A percentile compares a stretch with the other conserved stretches of the same genome.
Conservation (phyloP, 2,797 vertebrate species). For the Danio choprae region DNA sequence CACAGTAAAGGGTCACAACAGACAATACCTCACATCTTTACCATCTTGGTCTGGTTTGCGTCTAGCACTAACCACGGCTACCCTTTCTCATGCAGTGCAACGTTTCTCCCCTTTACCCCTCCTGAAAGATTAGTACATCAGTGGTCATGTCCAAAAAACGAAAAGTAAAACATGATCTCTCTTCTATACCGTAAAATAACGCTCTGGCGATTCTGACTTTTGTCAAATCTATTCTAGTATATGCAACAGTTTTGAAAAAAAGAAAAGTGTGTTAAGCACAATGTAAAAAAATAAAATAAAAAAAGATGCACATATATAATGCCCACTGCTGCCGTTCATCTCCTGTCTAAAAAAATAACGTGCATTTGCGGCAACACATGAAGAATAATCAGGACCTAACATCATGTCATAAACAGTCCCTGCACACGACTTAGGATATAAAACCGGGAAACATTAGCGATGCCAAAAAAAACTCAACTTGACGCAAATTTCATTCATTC, state of each 20-base stretch:
- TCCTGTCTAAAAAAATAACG: slow-evolving; percentile 18
- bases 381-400: slow-evolving; percentile 20
- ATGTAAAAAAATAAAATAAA: slow-evolving; percentile 26
- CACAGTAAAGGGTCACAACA: slow-evolving; percentile 57
- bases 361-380: slow-evolving; percentile 6
- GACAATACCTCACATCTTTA: slow-evolving; percentile 62
- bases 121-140: slow-evolving; percentile 62
- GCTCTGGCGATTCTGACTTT: slow-evolving; percentile 5
- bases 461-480: background rate
- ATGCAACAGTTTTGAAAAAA: slow-evolving; percentile 7
- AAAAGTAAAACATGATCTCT: slow-evolving; percentile 44
- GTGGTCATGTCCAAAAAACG: slow-evolving; percentile 54
- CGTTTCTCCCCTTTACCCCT: slow-evolving; percentile 46
- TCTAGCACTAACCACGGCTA: slow-evolving; percentile 58
- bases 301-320: slow-evolving; percentile 15
- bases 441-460: background rate
- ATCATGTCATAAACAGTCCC: background rate
- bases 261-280: background rate
- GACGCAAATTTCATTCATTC: background rate
- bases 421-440: background rate
- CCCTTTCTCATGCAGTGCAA: slow-evolving; percentile 64
- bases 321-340: slow-evolving; percentile 31
- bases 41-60: slow-evolving; percentile 57
- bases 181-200: slow-evolving; percentile 38
- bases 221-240: slow-evolving; percentile 27